Base-by-base conservation (phyloP, 2,113 vertebrate species). In the Odocoileus virginianus region DNA sequence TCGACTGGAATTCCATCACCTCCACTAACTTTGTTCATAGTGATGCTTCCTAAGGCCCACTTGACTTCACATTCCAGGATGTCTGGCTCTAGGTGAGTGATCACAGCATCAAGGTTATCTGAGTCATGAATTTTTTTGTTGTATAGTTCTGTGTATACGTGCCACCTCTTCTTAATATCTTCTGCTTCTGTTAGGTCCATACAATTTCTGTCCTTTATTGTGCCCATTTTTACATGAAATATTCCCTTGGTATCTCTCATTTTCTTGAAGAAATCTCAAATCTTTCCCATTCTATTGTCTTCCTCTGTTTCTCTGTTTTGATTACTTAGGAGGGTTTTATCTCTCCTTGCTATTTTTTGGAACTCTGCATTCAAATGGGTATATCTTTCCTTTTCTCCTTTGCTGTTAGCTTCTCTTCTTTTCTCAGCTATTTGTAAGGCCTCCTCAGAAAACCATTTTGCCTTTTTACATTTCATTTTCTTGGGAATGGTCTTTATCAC, bases 221-320 rank as follows among this genome's bases (percentile, higher is more conserved):
- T 23, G n/a, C 17, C n/a, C 17, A 71, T 36, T 36, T 71, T 36
- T 71, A 12, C 64, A 36, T 36, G 64, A 71, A 36, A 71, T 71
- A 23, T 71, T 71, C 64, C 64, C 19, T 71, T 71, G n/a, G 19
- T 71, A 0, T 5, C 64, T 71, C 64, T 71, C n/a, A 71, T 71
- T 71, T 36, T 71, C 17, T 71, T 36, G 17, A 36, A 71, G n/a
- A 71, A n/a, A 71, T 36, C 17, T 71, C n/a, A 36, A 71, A 17
- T n/a, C 64, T 71, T 71, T 71, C 64, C n/a, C 64, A 71, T 71
- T 36, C n/a, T 71, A 36, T 71, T 71, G 19, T 36, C 36, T 36
- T 36, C 64, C 10, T 71, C n/a, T 71, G 1, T 23, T 71, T 71
- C 9, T 71, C 36, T 71, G 64, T 0, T 0, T 71, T 71, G 9